A percentile compares a stretch with the other conserved stretches of the same genome.
Conservation (phyloP, 2,888 invertebrate species). For the Anoncus sp. region DNA sequence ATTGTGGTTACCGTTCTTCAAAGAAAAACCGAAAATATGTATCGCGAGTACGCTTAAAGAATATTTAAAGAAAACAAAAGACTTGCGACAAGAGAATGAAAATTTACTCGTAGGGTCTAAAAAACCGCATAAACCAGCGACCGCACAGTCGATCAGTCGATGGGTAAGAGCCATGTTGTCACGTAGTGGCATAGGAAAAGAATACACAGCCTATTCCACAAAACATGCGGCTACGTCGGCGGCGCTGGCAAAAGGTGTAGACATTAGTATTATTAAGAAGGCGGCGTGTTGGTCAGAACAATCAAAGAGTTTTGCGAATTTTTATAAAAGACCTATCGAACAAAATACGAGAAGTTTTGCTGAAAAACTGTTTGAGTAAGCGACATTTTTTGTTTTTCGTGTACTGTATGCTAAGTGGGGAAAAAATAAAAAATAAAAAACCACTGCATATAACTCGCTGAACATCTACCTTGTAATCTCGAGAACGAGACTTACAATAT, state of each 20-base stretch:
- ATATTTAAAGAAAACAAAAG: conserved; percentile 45
- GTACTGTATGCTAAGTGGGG: too few species aligned
- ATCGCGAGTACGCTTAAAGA: conserved; percentile 32
- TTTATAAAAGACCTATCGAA: conserved; percentile 22
- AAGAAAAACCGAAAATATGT: conserved; percentile 31
- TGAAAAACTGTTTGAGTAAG: too few species aligned
- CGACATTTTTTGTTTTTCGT: too few species aligned
- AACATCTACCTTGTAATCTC: too few species aligned
- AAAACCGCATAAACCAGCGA: conserved; percentile 43
- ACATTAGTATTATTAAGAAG: conserved; percentile 43
- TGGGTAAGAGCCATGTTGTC: conserved; percentile 51
- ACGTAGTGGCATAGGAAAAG: conserved; percentile 53
- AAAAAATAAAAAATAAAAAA: too few species aligned
- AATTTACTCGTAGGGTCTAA: conserved; percentile 32
- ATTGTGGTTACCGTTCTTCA: conserved; percentile 40
- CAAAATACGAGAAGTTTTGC: too few species aligned
- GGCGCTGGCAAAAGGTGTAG: conserved; percentile 36
- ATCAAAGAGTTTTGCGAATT: conserved; percentile 31
- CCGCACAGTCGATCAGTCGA: conserved; percentile 56
- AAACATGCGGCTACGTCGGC: conserved; percentile 55
- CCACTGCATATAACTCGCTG: too few species aligned
- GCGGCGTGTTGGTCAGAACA: conserved; percentile 37
- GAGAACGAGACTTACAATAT: too few species aligned
- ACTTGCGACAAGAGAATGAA: conserved; percentile 22
- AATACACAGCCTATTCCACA: conserved; percentile 53